Evolutionary conservation across 1,140 invertebrate genomes (phyloP).

Genomic region (Vanessa tameamea): DNA sequence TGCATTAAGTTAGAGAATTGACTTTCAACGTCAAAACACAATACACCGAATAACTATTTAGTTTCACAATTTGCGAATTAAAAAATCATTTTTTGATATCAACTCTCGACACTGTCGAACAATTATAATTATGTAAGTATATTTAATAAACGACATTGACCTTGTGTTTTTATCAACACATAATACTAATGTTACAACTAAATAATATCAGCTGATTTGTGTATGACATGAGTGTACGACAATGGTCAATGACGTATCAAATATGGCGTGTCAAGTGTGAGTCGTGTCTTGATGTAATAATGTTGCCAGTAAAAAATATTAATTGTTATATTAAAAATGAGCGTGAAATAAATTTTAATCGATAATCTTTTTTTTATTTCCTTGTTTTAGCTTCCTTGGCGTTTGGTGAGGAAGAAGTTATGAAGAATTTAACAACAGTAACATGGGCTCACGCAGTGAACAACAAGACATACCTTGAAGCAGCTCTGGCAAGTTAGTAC

Average conservation of each 20-base stretch:
- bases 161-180: no score
- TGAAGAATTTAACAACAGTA: slow-evolving; percentile 86
- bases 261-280: slow-evolving; percentile 1
- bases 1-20: no score
- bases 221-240: background rate
- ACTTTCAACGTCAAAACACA: background rate
- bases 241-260: background rate
- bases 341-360: background rate
- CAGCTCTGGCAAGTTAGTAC: slow-evolving; percentile 82
- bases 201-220: background rate
- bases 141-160: no score
- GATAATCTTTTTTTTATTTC: background rate
- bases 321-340: background rate
- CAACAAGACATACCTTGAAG: slow-evolving; percentile 82
- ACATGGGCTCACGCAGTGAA: slow-evolving; percentile 93
- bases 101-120: no score
- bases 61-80: no score
- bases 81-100: no score
- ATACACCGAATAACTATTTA: background rate
- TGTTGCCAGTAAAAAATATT: background rate
- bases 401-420: slow-evolving; percentile 64
- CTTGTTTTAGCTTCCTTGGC: slow-evolving; percentile 53
- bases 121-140: no score
- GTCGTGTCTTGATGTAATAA: background rate
- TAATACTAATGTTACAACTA: background rate